A percentile compares a stretch with the other conserved stretches of the same genome.
These are phyloP conservation scores for Masticophis lateralis DNA, from an alignment of 2,797 vertebrate species.

Conservation along the genomic window DNA sequence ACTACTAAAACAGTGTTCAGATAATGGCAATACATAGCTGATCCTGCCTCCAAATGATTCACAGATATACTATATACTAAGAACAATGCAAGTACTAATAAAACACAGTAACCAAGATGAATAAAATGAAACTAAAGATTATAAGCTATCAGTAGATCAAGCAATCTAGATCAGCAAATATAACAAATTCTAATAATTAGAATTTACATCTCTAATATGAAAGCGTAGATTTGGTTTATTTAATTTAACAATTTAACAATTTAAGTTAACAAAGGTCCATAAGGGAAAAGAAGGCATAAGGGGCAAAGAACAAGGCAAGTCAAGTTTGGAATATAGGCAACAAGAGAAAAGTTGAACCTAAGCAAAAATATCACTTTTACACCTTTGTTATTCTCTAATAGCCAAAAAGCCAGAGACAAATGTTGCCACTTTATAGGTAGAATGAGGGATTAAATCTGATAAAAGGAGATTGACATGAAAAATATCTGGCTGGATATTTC, in stretches of 20 bases:
- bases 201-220: background rate
- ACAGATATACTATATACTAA: background rate
- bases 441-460: background rate
- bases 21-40: background rate
- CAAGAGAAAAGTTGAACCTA: background rate
- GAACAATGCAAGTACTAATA: background rate
- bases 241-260: background rate
- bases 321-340: background rate
- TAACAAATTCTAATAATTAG: background rate
- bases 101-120: background rate
- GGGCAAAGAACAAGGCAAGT: background rate
- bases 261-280: background rate
- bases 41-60: background rate
- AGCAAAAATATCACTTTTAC: background rate
- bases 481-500: background rate
- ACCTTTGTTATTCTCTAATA: background rate
- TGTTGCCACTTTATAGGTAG: background rate
- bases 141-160: background rate
- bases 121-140: background rate
- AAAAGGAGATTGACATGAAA: background rate
- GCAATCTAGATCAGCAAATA: background rate
- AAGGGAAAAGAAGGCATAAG: background rate
- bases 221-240: background rate
- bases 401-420: background rate
- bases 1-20: background rate